Base-by-base conservation (phyloP, 2,888 invertebrate genomes). In the Netelia virgata region DNA sequence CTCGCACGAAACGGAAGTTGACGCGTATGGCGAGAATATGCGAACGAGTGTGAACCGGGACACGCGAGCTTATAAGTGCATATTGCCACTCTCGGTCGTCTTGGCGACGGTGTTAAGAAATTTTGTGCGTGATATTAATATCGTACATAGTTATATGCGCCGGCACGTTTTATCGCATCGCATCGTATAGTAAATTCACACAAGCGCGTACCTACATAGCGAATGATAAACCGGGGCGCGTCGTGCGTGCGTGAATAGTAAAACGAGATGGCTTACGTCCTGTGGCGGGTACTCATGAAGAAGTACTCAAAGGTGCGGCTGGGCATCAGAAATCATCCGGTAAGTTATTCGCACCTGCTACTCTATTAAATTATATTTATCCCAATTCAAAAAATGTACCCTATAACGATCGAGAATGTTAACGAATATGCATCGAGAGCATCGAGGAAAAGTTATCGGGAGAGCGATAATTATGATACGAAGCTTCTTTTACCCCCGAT, bases 221-320 rank as follows among this genome's bases (percentile, higher is more conserved):
- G 69, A 66, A 66, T 76, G 70, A 70, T 66, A 75, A 36, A 75
- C 70, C 68, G 68, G 68, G 73, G 70, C 64, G 83, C 69, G 59
- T 47, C 53, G 75, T 81, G 72, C 76, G 72, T 55, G 76, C 68
- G 81, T 50, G 76, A 84, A 84, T 61, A 84, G 72, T 59, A 73
- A 69, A 77, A 84, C 88, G 88, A 87, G 89, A 95, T 95, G 95
- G 95, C 95, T 88, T 95, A 95, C 93, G 95, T 95, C 84, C 93
- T 95, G 86, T 95, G 95, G 95, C 94, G 95, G 89, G 95, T 95
- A 86, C 93, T 95, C 84, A 95, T 95, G 94, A 95, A 95, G 91
- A 95, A 95, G 90, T 95, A 95, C 91, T 94, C 95, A 88, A 95
- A 94, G 92, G 95, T 95, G 87, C 93, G 95, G 78, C 91, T 95